phyloP scores from a whole-genome alignment of 1,140 invertebrate genomes.

The Zaprionus kolodkinae region DNA sequence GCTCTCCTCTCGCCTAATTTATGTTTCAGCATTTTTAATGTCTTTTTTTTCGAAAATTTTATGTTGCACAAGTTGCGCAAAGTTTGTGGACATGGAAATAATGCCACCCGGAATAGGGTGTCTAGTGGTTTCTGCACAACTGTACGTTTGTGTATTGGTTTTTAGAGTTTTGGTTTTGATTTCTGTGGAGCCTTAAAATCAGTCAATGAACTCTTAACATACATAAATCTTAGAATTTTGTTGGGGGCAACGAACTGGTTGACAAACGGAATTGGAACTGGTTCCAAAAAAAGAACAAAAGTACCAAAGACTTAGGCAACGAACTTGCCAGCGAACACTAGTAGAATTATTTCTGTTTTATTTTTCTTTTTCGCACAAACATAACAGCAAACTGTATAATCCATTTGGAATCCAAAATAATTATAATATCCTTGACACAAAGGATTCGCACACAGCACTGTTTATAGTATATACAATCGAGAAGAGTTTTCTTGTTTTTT shows the following conservation, averaged over 20 bases:
- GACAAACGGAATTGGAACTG: slow-evolving; percentile 1
- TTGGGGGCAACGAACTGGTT: neutral
- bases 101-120: neutral
- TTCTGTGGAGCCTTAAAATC: neutral
- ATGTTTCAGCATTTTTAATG: slow-evolving; percentile 27
- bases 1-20: slow-evolving; percentile 23
- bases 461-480: neutral
- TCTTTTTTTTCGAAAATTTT: slow-evolving; percentile 16
- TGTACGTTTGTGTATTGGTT: slow-evolving; percentile 1
- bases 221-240: neutral
- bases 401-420: slow-evolving; percentile 22
- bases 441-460: slow-evolving; percentile 36
- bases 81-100: slow-evolving; percentile 7
- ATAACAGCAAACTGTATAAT: slow-evolving; percentile 10
- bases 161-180: slow-evolving; percentile 4
- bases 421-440: slow-evolving; percentile 31
- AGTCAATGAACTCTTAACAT: neutral
- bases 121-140: neutral
- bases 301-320: slow-evolving; percentile 52
- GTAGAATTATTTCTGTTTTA: neutral
- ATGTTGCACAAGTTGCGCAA: slow-evolving; percentile 48
- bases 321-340: slow-evolving; percentile 25
- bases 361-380: neutral
- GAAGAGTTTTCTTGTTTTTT: neutral
- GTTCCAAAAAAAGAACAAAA: slow-evolving; percentile 7